Base-by-base conservation (phyloP, 1,140 invertebrate genomes). In the Lordiphosa mommai region DNA sequence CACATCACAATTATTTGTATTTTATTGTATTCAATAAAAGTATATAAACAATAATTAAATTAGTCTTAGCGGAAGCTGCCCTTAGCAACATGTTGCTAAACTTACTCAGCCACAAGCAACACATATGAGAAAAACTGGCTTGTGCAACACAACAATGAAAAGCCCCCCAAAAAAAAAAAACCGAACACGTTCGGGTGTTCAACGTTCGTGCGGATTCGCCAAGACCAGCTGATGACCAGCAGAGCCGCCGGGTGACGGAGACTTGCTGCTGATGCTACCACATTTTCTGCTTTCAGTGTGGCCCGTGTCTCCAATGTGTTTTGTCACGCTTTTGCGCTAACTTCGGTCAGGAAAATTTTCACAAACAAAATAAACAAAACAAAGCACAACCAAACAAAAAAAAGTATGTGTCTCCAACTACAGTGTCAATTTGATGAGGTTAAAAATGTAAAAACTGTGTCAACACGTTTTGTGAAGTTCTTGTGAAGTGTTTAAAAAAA, bases 301-400 rank as follows among this genome's bases (percentile, higher is more conserved):
- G 79, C 77, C 79, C 77, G 77, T 72, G 77, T 77, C 77, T 77
- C 70, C 77, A 84, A 84, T 77, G 72, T 84, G 77, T 84, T 84
- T 84, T 84, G 77, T 84, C 77, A 84, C 79, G 77, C 77, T 66
- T 72, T 72, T 66, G 71, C 71, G 71, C 66, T 63, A 64, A 61
- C 77, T 52, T 57, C 67, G 67, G 69, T 72, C 27, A 23, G 20
- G 20, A 8, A 17, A 44, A 17, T n/a, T 27, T 23, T 5, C 13
- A 61, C 16, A 41, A 64, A 32, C 14, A 36, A 17, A 12, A 13
- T 3, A 37, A 37, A 37, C 16, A 10, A 30, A 20, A 33, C 20
- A 48, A 38, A 36, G 10, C 51, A 13, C 49, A 52, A 55, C 47
- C 30, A 38, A 49, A 29, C 2, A 51, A 41, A 68, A 43, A 41